These are phyloP conservation scores for Acipenser transmontanus DNA, from an alignment of 2,797 vertebrate species.

Conservation along the genomic window DNA sequence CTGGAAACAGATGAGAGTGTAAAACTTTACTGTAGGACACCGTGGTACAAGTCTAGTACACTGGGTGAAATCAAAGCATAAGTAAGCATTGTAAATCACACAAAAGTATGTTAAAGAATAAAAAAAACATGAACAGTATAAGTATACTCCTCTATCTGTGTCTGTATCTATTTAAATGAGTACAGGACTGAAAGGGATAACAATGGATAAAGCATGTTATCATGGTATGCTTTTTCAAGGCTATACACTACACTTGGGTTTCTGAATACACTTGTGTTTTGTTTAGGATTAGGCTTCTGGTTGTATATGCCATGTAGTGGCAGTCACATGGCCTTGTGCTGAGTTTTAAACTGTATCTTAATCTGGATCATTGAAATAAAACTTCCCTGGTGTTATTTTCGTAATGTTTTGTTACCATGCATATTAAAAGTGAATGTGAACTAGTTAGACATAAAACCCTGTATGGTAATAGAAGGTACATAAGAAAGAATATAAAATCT, in stretches of 20 bases:
- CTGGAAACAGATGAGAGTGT: no score
- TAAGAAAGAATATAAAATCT: constrained; percentile 55
- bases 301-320: neutral
- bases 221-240: no score
- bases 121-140: constrained; percentile 26
- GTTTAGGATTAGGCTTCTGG: neutral
- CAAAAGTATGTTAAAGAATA: neutral
- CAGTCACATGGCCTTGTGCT: constrained; percentile 39
- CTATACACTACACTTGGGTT: no score
- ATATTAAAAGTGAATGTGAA: constrained; percentile 47
- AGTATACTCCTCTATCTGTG: constrained; percentile 49
- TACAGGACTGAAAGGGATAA: constrained; percentile 36
- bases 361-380: neutral
- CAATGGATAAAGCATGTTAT: constrained; percentile 12
- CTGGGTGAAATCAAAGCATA: no score
- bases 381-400: neutral
- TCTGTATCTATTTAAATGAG: constrained; percentile 29
- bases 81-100: no score
- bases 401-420: constrained; percentile 45
- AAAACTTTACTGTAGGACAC: no score
- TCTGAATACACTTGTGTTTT: neutral
- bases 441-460: no score
- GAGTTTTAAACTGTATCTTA: constrained; percentile 33
- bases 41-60: no score
- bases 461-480: constrained; percentile 38